Evolutionary conservation across 2,888 invertebrate species (phyloP).

Genomic region (Caradrina kadenii): DNA sequence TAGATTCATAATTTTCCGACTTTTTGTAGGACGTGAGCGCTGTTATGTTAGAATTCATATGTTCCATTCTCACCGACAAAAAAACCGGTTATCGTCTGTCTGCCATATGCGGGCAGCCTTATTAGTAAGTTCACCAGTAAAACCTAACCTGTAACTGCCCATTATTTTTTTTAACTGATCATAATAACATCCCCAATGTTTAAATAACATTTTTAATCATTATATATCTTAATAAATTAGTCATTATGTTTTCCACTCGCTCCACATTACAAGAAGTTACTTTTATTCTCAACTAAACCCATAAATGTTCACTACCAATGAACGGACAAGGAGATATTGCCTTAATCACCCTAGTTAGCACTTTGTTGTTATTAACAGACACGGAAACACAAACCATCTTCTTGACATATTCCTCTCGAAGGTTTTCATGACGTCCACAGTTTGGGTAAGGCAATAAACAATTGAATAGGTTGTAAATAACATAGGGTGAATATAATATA

Average conservation of each 20-base stretch:
- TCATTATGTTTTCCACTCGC: not conserved
- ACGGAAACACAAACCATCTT: slow-evolving; percentile 35
- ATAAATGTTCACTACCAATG: slow-evolving; percentile 35
- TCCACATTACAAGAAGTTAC: not conserved
- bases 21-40: too few species aligned
- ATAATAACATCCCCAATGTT: too few species aligned
- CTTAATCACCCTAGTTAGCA: slow-evolving; percentile 45
- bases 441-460: not conserved
- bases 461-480: not conserved
- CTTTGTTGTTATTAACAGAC: slow-evolving; percentile 51
- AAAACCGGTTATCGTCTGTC: too few species aligned
- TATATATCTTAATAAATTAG: too few species aligned
- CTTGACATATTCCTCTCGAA: slow-evolving; percentile 32
- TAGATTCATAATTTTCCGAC: too few species aligned
- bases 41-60: too few species aligned
- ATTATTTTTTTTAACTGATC: too few species aligned
- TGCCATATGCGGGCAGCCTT: too few species aligned
- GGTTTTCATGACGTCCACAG: slow-evolving; percentile 25
- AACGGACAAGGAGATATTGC: slow-evolving; percentile 35
- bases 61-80: too few species aligned
- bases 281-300: slow-evolving; percentile 5
- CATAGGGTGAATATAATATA: not conserved
- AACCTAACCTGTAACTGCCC: too few species aligned
- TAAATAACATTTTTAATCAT: too few species aligned
- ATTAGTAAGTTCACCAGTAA: too few species aligned